Evolutionary conservation across 2,797 vertebrate species (phyloP).

Genomic region (Meriones psammophilus): DNA sequence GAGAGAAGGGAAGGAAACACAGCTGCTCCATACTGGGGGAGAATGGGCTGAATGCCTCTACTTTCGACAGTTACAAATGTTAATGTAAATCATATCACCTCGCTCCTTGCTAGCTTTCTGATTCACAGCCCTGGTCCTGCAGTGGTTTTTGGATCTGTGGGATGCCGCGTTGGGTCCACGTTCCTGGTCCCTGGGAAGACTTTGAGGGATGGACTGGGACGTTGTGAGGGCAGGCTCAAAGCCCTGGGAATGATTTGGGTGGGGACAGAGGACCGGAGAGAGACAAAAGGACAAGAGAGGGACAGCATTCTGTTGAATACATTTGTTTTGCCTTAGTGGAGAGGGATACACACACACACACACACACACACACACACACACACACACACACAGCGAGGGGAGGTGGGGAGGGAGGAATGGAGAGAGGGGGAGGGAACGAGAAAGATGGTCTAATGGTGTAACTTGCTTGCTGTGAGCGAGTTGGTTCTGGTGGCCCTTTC

Average conservation of each 20-base stretch:
- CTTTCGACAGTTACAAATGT: neutral
- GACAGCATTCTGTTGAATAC: neutral
- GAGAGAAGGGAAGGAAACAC: neutral
- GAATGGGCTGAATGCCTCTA: neutral
- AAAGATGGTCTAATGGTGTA: neutral
- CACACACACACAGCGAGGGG: neutral
- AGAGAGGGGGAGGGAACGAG: neutral
- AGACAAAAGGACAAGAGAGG: neutral
- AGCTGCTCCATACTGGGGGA: neutral
- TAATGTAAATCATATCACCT: neutral
- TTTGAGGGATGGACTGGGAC: neutral
- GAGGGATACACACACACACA: neutral
- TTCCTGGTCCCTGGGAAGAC: neutral
- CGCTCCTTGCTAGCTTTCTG: neutral
- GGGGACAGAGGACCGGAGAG: neutral
- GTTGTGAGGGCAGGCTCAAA: neutral
- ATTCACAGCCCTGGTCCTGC: neutral
- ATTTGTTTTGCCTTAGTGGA: constrained; percentile 15
- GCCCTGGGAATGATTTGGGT: neutral
- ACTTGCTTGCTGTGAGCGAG: neutral
- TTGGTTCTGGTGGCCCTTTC: neutral
- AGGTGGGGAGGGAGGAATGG: no score
- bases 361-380: neutral
- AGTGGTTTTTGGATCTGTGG: neutral
- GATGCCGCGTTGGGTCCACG: neutral